phyloP scores from a whole-genome alignment of 2,797 vertebrate species.

The Coranthus polyacanthus region DNA sequence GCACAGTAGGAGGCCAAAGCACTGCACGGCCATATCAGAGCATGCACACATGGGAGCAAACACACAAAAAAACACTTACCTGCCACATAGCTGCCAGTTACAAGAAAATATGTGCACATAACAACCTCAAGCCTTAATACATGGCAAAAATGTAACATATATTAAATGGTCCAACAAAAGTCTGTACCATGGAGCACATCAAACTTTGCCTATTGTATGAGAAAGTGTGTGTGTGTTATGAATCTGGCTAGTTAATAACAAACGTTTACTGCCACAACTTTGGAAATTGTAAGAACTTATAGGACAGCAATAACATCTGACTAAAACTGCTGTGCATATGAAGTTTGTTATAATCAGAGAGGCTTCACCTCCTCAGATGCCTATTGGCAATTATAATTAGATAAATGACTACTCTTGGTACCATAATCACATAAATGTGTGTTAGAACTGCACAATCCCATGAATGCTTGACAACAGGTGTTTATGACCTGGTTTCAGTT shows the following conservation, averaged over 20 bases:
- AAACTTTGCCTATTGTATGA: no score
- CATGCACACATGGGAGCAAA: slow-evolving; percentile 41
- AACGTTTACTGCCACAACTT: no score
- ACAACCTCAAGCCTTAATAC: slow-evolving; percentile 33
- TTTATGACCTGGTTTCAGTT: slow-evolving; percentile 43
- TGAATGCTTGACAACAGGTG: slow-evolving; percentile 32
- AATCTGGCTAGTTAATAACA: no score
- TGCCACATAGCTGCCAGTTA: slow-evolving; percentile 8
- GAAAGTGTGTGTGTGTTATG: no score
- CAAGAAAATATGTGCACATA: slow-evolving; percentile 41
- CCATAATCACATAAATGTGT: neutral
- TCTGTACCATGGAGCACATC: slow-evolving; percentile 47
- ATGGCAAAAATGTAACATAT: no score
- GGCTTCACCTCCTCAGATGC: neutral
- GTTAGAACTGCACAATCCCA: slow-evolving; percentile 3
- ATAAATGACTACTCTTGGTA: slow-evolving; percentile 30
- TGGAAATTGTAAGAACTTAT: no score
- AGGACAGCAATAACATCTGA: neutral
- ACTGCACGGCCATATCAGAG: slow-evolving; percentile 45
- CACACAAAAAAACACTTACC: neutral
- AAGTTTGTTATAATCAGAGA: slow-evolving; percentile 20
- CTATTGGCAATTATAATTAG: slow-evolving; percentile 32
- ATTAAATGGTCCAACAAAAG: slow-evolving; percentile 63
- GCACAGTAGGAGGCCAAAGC: slow-evolving; percentile 39
- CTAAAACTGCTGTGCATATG: neutral